These are phyloP conservation scores for Scolopax rusticola DNA, from an alignment of 2,797 vertebrate genomes.

Conservation along the genomic window DNA sequence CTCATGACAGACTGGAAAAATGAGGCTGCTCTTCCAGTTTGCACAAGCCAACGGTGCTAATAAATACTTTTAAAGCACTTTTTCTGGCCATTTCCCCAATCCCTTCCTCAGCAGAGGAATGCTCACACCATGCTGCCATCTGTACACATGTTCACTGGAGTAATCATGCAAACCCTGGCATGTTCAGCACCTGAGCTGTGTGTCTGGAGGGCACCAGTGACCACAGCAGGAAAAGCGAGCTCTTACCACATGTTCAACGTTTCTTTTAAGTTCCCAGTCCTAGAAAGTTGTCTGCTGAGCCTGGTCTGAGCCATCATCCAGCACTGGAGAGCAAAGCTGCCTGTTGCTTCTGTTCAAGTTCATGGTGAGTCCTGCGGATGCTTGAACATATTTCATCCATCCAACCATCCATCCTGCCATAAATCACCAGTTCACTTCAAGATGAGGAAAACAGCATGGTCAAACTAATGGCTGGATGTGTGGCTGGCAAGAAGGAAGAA, in stretches of 20 bases:
- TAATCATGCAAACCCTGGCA: not conserved
- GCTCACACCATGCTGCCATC: not conserved
- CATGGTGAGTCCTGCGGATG: not conserved
- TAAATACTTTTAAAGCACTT: not conserved
- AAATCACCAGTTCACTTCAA: not conserved
- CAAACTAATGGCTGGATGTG: not conserved
- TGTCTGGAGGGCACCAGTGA: not conserved
- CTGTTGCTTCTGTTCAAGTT: not conserved
- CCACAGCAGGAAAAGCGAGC: not conserved
- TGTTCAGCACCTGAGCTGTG: not conserved
- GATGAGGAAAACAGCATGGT: not conserved
- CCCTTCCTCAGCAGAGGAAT: not conserved
- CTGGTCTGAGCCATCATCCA: not conserved
- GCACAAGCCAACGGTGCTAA: not conserved
- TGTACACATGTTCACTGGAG: not conserved
- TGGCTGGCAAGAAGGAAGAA: not conserved
- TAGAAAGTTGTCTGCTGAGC: not conserved
- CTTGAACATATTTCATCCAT: not conserved
- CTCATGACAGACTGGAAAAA: not conserved
- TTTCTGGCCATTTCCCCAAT: rapidly evolving
- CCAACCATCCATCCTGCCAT: not conserved
- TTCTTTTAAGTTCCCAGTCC: not conserved
- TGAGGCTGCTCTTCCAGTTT: not conserved
- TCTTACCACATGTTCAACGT: not conserved
- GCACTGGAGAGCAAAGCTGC: no score